These are phyloP conservation scores for Drosophila colorata DNA, from an alignment of 2,888 invertebrate species.

Conservation along the genomic window DNA sequence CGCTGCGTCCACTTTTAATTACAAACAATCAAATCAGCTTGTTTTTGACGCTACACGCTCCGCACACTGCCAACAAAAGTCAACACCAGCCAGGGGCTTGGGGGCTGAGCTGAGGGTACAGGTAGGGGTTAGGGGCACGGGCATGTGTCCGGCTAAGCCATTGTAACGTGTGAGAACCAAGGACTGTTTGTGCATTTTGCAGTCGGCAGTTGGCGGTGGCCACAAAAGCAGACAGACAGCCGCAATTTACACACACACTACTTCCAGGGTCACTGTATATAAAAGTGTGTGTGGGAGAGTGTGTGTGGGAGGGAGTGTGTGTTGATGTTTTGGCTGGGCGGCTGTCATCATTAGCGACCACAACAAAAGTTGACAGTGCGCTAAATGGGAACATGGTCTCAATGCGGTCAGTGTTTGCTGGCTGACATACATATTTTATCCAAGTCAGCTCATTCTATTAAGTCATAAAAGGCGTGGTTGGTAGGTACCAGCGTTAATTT, in stretches of 20 bases:
- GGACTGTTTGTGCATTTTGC: slow-evolving; percentile 60
- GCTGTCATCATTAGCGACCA: slow-evolving; percentile 80
- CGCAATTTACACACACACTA: slow-evolving; percentile 10
- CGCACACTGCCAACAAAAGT: slow-evolving; percentile 26
- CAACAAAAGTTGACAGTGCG: slow-evolving; percentile 78
- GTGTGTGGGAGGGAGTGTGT: slow-evolving; percentile 20
- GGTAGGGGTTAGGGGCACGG: neutral
- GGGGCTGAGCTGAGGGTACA: neutral
- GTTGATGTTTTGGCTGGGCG: slow-evolving; percentile 66
- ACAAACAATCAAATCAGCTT: slow-evolving; percentile 82
- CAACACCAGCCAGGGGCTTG: neutral
- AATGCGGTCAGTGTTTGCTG: slow-evolving; percentile 13
- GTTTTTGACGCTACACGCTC: slow-evolving; percentile 46
- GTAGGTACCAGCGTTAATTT: slow-evolving; percentile 59
- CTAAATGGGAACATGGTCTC: slow-evolving; percentile 67
- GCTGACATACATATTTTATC: slow-evolving; percentile 40
- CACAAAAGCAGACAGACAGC: slow-evolving; percentile 34
- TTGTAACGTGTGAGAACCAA: slow-evolving; percentile 33
- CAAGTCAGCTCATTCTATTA: slow-evolving; percentile 60
- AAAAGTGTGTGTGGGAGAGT: neutral
- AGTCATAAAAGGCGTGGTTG: slow-evolving; percentile 71
- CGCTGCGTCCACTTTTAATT: slow-evolving; percentile 77
- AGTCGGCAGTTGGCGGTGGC: slow-evolving; percentile 30
- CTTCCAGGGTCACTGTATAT: slow-evolving; percentile 1
- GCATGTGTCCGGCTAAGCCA: slow-evolving; percentile 10